A percentile compares a stretch with the other conserved stretches of the same genome.
Conservation (phyloP, 2,888 invertebrate genomes). For the Anthophora plumipes region DNA sequence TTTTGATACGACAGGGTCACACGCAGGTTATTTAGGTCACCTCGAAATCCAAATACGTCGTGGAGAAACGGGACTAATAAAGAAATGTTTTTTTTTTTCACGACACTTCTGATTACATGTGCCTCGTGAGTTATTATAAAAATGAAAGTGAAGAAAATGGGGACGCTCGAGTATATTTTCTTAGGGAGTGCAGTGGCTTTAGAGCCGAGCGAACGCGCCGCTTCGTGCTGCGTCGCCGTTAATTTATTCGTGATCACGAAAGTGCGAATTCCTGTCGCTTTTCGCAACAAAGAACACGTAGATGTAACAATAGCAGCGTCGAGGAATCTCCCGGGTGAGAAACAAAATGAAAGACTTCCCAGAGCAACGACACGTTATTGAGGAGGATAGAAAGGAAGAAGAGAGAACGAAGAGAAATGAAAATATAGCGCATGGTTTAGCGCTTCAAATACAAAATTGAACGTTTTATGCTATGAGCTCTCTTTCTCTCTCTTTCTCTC, state of each 20-base stretch:
- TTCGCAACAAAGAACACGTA: conserved; percentile 34
- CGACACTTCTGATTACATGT: conserved; percentile 41
- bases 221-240: conserved; percentile 1
- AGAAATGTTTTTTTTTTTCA: conserved; percentile 47
- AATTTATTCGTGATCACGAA: conserved; percentile 53
- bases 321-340: conserved; percentile 20
- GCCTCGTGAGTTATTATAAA: conserved; percentile 51
- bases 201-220: background rate
- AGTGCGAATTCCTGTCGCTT: conserved; percentile 45
- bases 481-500: background rate
- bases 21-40: conserved; percentile 58
- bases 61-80: conserved; percentile 49
- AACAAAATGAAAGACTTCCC: conserved; percentile 32
- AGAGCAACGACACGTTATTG: conserved; percentile 33
- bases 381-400: background rate
- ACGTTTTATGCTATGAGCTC: background rate
- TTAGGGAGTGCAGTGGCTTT: conserved; percentile 2
- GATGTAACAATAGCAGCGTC: conserved; percentile 22
- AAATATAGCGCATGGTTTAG: background rate
- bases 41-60: conserved; percentile 59
- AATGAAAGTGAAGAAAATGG: conserved; percentile 52
- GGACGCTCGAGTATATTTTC: conserved; percentile 23
- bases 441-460: background rate
- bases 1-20: conserved; percentile 23
- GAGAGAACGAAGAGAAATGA: background rate